Evolutionary conservation across 2,888 invertebrate genomes (phyloP).

Genomic region (Acanthopleura granulata): DNA sequence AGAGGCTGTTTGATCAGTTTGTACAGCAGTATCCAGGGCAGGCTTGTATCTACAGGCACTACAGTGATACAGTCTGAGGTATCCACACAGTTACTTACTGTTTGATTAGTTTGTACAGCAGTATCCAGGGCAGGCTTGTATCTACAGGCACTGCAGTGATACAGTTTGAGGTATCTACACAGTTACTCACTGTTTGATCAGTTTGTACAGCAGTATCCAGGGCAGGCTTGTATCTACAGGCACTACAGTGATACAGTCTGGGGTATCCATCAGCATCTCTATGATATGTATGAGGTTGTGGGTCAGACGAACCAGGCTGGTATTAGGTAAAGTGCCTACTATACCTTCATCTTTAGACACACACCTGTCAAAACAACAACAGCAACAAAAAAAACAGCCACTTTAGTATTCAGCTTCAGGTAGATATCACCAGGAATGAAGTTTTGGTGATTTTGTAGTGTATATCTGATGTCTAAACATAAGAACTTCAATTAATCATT

Average conservation of each 20-base stretch:
- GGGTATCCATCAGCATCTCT: constrained; percentile 81
- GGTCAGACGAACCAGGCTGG: constrained; percentile 78
- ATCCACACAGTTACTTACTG: constrained; percentile 72
- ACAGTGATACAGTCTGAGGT: constrained; percentile 76
- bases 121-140: constrained; percentile 84
- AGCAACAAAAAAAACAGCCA: no score
- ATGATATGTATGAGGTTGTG: constrained; percentile 83
- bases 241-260: constrained; percentile 76
- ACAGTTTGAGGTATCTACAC: constrained; percentile 80
- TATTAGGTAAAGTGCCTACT: constrained; percentile 72
- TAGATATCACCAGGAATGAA: no score
- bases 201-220: constrained; percentile 87
- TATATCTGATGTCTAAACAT: no score
- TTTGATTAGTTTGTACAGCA: no score
- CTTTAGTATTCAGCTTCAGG: no score
- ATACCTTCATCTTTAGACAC: constrained; percentile 35
- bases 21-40: constrained; percentile 88
- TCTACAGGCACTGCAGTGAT: constrained; percentile 78
- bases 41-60: constrained; percentile 79
- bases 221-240: constrained; percentile 81
- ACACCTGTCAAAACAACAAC: neutral
- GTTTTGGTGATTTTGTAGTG: no score
- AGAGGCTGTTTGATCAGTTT: constrained; percentile 80
- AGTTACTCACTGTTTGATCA: constrained; percentile 77
- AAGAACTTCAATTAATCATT: no score